Percentiles rank a stretch among this genome's conserved stretches.
Conservation (phyloP, 2,113 vertebrate species). For the Zosterops hypoxanthus region DNA sequence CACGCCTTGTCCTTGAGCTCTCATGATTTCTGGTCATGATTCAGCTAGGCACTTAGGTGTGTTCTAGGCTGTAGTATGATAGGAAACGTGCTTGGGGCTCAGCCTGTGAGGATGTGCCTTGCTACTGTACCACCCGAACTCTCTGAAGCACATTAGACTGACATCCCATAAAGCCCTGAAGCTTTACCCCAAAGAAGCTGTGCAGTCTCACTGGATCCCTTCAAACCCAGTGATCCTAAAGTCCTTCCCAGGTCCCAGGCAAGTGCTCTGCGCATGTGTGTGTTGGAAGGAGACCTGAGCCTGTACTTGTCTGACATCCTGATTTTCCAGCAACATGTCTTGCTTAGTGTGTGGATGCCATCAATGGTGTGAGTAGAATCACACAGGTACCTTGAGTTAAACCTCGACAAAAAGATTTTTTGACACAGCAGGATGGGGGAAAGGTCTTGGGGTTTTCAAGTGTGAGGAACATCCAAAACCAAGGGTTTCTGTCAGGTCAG, state of each 20-base stretch:
- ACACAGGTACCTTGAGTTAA: background rate
- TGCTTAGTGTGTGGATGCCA: background rate
- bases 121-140: background rate
- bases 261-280: background rate
- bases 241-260: background rate
- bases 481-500: background rate
- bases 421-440: background rate
- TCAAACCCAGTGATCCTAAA: fast-evolving
- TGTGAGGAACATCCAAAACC: background rate
- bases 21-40: background rate
- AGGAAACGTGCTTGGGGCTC: fast-evolving
- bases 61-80: background rate
- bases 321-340: background rate
- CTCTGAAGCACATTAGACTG: background rate
- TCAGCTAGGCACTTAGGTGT: background rate
- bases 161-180: background rate
- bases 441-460: background rate
- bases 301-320: background rate
- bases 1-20: background rate
- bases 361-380: background rate
- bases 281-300: background rate
- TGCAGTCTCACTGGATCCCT: background rate
- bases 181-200: background rate
- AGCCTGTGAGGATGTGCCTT: background rate
- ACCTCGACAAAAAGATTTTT: background rate